Evolutionary conservation across 2,888 invertebrate genomes (phyloP).

Genomic region (Sminthurinus aureus): DNA sequence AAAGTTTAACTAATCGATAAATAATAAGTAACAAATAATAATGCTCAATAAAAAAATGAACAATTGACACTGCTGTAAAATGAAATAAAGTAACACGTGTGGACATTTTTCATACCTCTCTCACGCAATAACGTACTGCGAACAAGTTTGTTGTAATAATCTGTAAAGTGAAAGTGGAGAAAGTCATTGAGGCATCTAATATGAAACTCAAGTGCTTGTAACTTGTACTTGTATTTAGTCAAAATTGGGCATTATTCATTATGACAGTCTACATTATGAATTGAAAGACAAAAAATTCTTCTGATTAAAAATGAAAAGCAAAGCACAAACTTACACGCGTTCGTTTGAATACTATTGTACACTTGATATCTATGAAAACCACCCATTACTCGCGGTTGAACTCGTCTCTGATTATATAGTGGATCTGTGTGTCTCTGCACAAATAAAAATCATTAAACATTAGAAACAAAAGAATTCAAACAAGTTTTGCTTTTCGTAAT

Average conservation of each 20-base stretch:
- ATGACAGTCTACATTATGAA: not conserved
- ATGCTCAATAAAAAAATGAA: not conserved
- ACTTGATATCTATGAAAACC: not conserved
- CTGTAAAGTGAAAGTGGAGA: not conserved
- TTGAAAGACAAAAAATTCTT: too few relatives aligned
- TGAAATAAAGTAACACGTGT: not conserved
- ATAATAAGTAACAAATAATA: too few relatives aligned
- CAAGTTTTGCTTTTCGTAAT: too few relatives aligned
- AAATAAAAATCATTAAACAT: too few relatives aligned
- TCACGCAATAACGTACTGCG: not conserved
- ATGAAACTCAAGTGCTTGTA: too few relatives aligned
- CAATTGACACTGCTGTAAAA: too few relatives aligned
- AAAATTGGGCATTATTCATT: not conserved
- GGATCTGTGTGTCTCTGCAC: constrained; percentile 6
- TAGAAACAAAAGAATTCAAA: too few relatives aligned
- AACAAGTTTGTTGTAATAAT: constrained; percentile 5
- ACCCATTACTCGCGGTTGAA: not conserved
- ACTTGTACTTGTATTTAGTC: too few relatives aligned
- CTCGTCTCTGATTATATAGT: not conserved
- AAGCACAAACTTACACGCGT: not conserved
- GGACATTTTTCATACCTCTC: constrained; percentile 11
- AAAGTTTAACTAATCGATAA: too few relatives aligned
- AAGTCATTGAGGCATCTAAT: not conserved
- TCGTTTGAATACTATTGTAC: not conserved
- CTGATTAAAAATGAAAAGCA: too few relatives aligned